Evolutionary conservation across 2,888 invertebrate genomes (phyloP).

Genomic region (Tipula unca): DNA sequence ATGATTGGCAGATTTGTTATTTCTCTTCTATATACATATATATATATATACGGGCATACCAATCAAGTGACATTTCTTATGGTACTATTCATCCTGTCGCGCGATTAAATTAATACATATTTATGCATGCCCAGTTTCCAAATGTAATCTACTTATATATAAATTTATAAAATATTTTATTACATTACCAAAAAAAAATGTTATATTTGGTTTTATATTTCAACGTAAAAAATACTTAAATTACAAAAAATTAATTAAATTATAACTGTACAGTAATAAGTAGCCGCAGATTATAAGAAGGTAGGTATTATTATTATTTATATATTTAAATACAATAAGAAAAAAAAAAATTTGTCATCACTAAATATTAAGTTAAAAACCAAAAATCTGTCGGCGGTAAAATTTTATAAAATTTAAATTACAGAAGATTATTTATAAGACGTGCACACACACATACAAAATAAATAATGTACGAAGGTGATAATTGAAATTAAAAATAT

Average conservation of each 20-base stretch:
- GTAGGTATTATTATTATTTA: too few species aligned
- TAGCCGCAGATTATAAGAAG: constrained; percentile 14
- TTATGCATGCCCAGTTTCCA: background rate
- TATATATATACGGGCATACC: background rate
- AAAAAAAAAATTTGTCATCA: constrained; percentile 1
- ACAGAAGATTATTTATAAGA: background rate
- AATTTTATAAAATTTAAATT: background rate
- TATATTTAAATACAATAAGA: background rate
- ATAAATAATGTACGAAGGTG: background rate
- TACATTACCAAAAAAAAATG: background rate
- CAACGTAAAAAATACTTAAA: background rate
- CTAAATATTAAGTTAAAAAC: background rate
- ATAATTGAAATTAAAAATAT: constrained; percentile 8
- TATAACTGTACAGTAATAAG: constrained; percentile 2
- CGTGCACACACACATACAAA: background rate
- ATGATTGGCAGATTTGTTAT: background rate
- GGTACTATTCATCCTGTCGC: background rate
- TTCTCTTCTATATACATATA: background rate
- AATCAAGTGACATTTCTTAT: background rate
- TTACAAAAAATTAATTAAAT: constrained; percentile 9
- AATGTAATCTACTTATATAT: background rate
- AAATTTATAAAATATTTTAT: constrained; percentile 8
- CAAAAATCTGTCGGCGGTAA: background rate
- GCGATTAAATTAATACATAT: background rate
- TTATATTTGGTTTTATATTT: background rate